Base-by-base conservation (phyloP, 2,797 vertebrate species). In the Rallus crepitans region DNA sequence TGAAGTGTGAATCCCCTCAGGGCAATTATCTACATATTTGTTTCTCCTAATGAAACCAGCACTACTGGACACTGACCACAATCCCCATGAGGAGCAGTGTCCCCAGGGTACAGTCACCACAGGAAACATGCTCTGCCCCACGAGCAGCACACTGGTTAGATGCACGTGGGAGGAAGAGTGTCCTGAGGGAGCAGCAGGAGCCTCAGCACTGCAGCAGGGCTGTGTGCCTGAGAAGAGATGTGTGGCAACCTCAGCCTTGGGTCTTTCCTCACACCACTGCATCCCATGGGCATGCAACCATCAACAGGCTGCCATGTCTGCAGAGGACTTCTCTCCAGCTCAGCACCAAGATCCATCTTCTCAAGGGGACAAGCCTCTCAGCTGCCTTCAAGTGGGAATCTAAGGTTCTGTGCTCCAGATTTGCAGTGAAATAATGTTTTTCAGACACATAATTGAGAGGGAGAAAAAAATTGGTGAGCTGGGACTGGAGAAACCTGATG, bases 141-240 rank as follows among this genome's bases (percentile, higher is more conserved):
- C 65, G 15, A 23, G 59, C 56, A 35, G 80, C 78, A 53, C 1
- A 3, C 3, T 19, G 27, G 61, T 64, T 20, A 50, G 56, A 40
- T 0, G 0, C 10, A 37, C 28, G 12, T 1, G 3, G 50, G 21
- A n/a, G 56, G n/a, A 60, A 56, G 9, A 57, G 50, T 52, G 30
- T 55, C 30, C 53, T 19, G 30, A 55, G 33, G 71, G 59, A 72
- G 55, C 71, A 56, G 20, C 56, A 59, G 71, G 28, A 86, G n/a
- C n/a, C 82, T 9, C 84, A 42, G 64, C 60, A 6, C 81, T 31
- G 47, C 52, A 35, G 63, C 16, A 23, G 18, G 40, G 40, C 37
- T 31, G 30, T 12, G 19, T 52, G 81, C 20, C 78, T 3, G 3
- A 33, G 39, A 50, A 30, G 42, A 21, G 66, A 53, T 2, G n/a